These are phyloP conservation scores for Mus minutoides DNA, from an alignment of 2,797 vertebrate genomes.

Conservation along the genomic window DNA sequence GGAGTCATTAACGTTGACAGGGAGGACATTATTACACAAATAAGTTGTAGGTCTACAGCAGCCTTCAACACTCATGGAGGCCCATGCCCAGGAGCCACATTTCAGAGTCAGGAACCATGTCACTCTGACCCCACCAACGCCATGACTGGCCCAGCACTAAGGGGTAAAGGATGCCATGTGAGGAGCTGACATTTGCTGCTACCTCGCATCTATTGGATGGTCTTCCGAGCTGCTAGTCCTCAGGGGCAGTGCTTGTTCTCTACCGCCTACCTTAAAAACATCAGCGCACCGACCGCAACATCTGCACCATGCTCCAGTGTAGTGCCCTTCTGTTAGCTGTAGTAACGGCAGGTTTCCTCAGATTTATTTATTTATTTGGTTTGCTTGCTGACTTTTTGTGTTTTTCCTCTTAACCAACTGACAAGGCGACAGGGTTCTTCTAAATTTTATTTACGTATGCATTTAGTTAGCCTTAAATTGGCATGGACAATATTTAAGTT, in stretches of 20 bases:
- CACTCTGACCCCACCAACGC: background rate
- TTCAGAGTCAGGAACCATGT: background rate
- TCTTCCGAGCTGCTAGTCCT: background rate
- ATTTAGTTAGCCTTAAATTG: background rate
- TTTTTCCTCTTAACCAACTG: background rate
- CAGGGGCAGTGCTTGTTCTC: background rate
- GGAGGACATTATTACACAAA: background rate
- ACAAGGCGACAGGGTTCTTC: background rate
- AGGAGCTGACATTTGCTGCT: background rate
- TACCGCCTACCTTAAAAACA: background rate
- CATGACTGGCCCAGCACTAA: background rate
- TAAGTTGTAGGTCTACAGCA: background rate
- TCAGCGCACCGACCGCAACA: background rate
- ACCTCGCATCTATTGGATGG: background rate
- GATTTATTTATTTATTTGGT: background rate
- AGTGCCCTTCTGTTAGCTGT: background rate
- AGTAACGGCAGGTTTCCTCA: background rate
- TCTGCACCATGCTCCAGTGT: too few species aligned
- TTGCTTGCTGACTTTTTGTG: constrained; percentile 32
- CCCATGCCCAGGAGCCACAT: background rate
- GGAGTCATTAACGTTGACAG: background rate
- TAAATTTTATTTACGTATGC: background rate
- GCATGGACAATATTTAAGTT: background rate
- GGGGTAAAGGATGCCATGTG: background rate
- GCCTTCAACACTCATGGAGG: background rate